These are phyloP conservation scores for Scelioninae gen. 2 DNA, from an alignment of 2,888 invertebrate genomes.

Conservation along the genomic window DNA sequence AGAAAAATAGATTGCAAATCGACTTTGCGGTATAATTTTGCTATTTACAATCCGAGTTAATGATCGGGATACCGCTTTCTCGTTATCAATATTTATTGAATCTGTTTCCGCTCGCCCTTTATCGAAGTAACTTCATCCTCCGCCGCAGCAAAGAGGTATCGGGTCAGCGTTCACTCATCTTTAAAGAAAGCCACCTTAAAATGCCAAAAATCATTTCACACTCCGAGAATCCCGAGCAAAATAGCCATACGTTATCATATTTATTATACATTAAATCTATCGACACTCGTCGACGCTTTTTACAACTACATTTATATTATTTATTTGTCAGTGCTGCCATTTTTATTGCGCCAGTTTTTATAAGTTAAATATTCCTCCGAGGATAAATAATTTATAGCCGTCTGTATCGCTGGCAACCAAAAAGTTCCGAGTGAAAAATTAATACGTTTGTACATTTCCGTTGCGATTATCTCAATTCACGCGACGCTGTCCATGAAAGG, in stretches of 20 bases:
- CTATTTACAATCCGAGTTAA: constrained; percentile 21
- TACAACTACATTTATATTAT: constrained; percentile 6
- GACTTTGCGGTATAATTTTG: constrained; percentile 13
- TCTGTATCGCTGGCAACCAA: too few species aligned
- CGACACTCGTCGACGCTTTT: constrained; percentile 4
- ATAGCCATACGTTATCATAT: constrained; percentile 19
- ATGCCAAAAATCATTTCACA: constrained; percentile 32
- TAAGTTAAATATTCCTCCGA: constrained; percentile 1
- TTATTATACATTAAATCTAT: constrained; percentile 26
- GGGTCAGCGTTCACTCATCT: constrained; percentile 27
- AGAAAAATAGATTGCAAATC: constrained; percentile 8
- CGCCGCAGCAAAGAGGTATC: constrained; percentile 6
- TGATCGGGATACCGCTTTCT: constrained; percentile 12
- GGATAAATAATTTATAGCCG: not conserved
- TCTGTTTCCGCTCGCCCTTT: not conserved
- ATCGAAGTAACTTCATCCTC: constrained; percentile 22
- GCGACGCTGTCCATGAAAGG: constrained; percentile 3
- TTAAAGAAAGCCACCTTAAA: constrained; percentile 30
- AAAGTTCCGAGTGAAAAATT: not conserved
- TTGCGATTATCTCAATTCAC: constrained; percentile 16
- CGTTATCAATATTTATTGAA: constrained; percentile 41
- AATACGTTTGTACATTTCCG: not conserved
- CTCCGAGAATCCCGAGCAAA: constrained; percentile 5
- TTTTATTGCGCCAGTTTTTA: constrained; percentile 5
- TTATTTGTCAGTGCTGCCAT: not conserved